Base-by-base conservation (phyloP, 2,888 invertebrate species). In the Apomyelois bistriatella region DNA sequence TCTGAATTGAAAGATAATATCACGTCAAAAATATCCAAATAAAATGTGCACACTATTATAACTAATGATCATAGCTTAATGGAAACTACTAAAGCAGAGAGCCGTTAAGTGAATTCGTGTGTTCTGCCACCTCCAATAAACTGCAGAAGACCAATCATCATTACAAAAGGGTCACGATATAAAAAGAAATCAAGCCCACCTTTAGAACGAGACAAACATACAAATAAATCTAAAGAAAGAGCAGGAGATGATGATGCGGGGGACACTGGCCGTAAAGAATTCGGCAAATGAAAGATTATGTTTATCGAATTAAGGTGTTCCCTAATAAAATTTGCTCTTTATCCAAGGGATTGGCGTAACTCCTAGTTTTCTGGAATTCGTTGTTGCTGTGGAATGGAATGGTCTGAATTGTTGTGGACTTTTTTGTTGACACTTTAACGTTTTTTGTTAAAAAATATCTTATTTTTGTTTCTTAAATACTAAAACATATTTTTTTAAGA, bases 231-330 rank as follows among this genome's bases (percentile, higher is more conserved):
- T 7, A 8, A 15, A 40, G 68, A 10, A 12, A 32, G 62, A 81
- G 53, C 68, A 58, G 59, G 77, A 82, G 55, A 56, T 60, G 53
- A 28, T 28, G 47, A 58, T 53, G 59, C 64, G 63, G 64, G 67
- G 67, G 72, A 66, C 72, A 68, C 61, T 59, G 64, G 61, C 75
- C 77, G 79, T 88, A 87, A 85, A 89, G 76, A 83, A 82, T 82
- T 75, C 63, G 69, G 73, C 78, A 86, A 88, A 89, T 88, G 85
- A 87, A 86, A 88, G 87, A 88, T 88, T 88, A 89, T 87, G 88
- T 87, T 85, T 82, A 88, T 87, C 81, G 88, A 80, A 77, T 77
- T 75, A 84, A 88, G 88, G 89, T 88, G 86, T 79, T 77, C 63
- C 73, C 68, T 76, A 81, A 87, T 88, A 87, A 88, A 85, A 79